Percentiles rank a stretch among this genome's conserved stretches.
Conservation (phyloP, 2,888 invertebrate genomes). For the Neoascia interrupta region DNA sequence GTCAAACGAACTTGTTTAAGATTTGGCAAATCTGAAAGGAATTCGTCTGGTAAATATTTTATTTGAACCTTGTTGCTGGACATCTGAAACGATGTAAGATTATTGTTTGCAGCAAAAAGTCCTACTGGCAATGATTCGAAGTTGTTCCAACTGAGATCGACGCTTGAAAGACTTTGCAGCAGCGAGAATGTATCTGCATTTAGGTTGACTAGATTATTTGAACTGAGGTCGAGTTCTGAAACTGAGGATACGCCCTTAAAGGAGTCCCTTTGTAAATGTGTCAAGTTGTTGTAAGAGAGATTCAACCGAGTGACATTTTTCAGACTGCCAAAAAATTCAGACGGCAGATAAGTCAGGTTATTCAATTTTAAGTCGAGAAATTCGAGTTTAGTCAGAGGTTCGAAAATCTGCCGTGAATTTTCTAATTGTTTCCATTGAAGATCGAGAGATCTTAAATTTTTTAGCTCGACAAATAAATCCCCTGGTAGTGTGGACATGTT, state of each 20-base stretch:
- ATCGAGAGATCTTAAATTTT: constrained; percentile 84
- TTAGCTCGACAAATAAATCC: constrained; percentile 83
- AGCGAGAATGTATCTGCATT: constrained; percentile 83
- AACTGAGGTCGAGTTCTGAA: constrained; percentile 85
- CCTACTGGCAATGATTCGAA: constrained; percentile 83
- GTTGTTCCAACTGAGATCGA: constrained; percentile 85
- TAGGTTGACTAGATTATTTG: constrained; percentile 83
- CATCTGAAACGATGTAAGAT: constrained; percentile 81
- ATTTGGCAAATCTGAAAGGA: constrained; percentile 83
- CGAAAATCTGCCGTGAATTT: constrained; percentile 82
- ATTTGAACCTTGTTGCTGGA: constrained; percentile 83
- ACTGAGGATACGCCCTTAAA: constrained; percentile 84
- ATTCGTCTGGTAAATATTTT: constrained; percentile 81
- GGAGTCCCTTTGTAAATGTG: constrained; percentile 83
- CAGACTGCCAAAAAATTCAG: constrained; percentile 83
- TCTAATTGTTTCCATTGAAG: constrained; percentile 83
- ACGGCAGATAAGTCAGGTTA: constrained; percentile 83
- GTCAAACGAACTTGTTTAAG: constrained; percentile 82
- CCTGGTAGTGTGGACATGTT: constrained; percentile 82
- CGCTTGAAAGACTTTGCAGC: constrained; percentile 82
- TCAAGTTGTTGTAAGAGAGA: constrained; percentile 85
- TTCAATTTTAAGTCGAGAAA: constrained; percentile 85
- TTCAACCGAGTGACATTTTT: constrained; percentile 83
- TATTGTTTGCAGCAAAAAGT: constrained; percentile 82
- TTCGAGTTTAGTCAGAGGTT: constrained; percentile 81